A percentile compares a stretch with the other conserved stretches of the same genome.
These are phyloP conservation scores for Liposcelis brunnea DNA, from an alignment of 2,888 invertebrate genomes.

Conservation along the genomic window DNA sequence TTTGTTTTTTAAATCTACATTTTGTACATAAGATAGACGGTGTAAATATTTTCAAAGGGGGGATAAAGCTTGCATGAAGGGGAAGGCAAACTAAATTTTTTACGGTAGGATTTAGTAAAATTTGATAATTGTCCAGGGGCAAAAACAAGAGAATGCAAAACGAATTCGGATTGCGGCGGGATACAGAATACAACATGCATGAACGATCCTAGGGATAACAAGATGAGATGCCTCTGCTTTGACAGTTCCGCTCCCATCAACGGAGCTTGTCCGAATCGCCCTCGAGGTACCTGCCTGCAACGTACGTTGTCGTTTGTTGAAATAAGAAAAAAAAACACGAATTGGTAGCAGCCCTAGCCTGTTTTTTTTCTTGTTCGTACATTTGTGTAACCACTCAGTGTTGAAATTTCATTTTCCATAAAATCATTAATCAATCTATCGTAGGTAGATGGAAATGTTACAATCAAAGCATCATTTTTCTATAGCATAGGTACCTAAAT, in stretches of 20 bases:
- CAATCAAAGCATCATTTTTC: too few species aligned
- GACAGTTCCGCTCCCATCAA: conserved; percentile 48
- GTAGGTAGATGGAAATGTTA: too few species aligned
- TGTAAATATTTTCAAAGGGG: too few species aligned
- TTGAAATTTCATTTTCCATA: too few species aligned
- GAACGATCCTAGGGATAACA: conserved; percentile 40
- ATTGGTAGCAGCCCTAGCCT: conserved; percentile 17
- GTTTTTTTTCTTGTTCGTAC: conserved; percentile 14
- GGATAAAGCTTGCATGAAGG: too few species aligned
- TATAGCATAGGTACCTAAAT: too few species aligned
- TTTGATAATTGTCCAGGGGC: conserved; percentile 17
- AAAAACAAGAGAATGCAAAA: conserved; percentile 40
- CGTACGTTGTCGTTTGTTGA: conserved; percentile 6
- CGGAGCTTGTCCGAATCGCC: conserved; percentile 42
- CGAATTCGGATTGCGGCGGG: conserved; percentile 43
- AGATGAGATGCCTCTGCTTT: conserved; percentile 47
- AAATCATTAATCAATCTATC: too few species aligned
- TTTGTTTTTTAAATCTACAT: too few species aligned
- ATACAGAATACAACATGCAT: conserved; percentile 49
- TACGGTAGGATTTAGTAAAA: too few species aligned
- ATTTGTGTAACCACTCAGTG: too few species aligned
- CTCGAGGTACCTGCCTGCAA: conserved; percentile 35
- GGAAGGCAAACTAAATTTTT: too few species aligned
- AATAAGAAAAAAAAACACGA: conserved; percentile 17
- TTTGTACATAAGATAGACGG: too few species aligned